phyloP scores from a whole-genome alignment of 2,888 invertebrate species.

The Hoplodrina blanda region DNA sequence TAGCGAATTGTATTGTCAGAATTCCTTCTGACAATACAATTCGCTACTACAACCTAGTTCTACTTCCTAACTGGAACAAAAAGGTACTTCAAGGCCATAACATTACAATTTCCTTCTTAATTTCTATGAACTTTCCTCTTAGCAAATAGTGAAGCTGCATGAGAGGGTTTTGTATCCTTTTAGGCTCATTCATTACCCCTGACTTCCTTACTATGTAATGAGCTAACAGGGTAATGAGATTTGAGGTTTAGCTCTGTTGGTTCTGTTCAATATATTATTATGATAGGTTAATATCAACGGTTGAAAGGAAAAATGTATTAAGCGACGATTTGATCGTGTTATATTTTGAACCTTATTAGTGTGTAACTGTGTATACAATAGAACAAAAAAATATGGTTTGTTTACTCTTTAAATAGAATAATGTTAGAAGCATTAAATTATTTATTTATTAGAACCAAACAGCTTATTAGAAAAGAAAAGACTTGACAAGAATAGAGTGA shows the following conservation, averaged over 20 bases:
- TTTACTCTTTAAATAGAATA: too few relatives aligned
- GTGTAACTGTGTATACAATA: too few relatives aligned
- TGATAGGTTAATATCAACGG: too few relatives aligned
- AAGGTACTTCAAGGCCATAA: conserved; percentile 20
- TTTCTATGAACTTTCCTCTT: conserved; percentile 35
- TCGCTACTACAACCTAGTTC: conserved; percentile 35
- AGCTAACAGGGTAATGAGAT: conserved; percentile 25
- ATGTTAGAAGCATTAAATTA: too few relatives aligned
- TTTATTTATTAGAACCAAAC: too few relatives aligned
- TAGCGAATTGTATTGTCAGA: too few relatives aligned
- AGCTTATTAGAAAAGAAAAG: too few relatives aligned
- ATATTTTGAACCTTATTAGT: too few relatives aligned
- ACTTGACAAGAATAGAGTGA: too few relatives aligned
- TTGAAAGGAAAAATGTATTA: too few relatives aligned
- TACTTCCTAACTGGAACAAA: conserved; percentile 29
- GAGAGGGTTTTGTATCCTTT: conserved; percentile 40
- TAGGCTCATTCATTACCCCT: conserved; percentile 41
- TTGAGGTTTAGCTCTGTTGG: conserved; percentile 7
- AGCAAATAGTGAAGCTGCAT: conserved; percentile 42
- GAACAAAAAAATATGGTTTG: too few relatives aligned
- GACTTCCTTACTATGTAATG: conserved; percentile 40
- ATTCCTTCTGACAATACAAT: conserved; percentile 11
- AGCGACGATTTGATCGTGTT: too few relatives aligned
- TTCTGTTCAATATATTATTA: neutral
- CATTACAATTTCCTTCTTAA: conserved; percentile 44